phyloP scores from a whole-genome alignment of 2,113 vertebrate genomes.

The Myiopsitta monachus region DNA sequence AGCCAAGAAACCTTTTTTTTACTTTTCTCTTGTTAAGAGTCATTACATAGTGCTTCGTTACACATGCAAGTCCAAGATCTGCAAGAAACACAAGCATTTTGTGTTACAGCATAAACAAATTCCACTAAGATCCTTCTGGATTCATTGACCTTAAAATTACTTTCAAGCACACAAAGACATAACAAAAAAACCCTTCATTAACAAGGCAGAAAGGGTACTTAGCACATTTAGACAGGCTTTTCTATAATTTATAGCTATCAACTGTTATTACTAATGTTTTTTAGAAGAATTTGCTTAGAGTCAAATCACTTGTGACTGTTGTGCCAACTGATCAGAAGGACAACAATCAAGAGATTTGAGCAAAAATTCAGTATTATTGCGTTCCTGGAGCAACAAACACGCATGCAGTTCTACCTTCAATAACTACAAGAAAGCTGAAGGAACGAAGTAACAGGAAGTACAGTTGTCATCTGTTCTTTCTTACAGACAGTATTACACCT shows the following conservation, averaged over 20 bases:
- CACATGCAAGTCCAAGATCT: not conserved
- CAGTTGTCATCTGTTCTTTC: not conserved
- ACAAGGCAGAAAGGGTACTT: not conserved
- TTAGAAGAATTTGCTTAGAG: not conserved
- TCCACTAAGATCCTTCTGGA: not conserved
- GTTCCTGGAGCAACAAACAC: not conserved
- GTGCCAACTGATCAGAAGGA: not conserved
- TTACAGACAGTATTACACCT: not conserved
- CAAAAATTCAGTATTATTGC: not conserved
- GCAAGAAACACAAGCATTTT: not conserved
- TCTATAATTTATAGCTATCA: not conserved
- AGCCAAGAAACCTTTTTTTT: not conserved
- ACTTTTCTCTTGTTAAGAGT: not conserved
- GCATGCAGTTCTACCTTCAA: not conserved
- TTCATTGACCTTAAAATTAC: not conserved
- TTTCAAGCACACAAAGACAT: not conserved
- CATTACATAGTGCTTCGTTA: not conserved
- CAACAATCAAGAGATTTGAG: not conserved
- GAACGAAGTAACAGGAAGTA: not conserved
- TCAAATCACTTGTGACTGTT: not conserved
- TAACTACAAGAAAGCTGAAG: not conserved
- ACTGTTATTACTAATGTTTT: not conserved
- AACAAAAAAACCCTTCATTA: not conserved
- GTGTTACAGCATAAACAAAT: not conserved
- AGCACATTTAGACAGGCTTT: not conserved